Evolutionary conservation across 2,113 vertebrate genomes (phyloP).

Genomic region (Nycticebus coucang): DNA sequence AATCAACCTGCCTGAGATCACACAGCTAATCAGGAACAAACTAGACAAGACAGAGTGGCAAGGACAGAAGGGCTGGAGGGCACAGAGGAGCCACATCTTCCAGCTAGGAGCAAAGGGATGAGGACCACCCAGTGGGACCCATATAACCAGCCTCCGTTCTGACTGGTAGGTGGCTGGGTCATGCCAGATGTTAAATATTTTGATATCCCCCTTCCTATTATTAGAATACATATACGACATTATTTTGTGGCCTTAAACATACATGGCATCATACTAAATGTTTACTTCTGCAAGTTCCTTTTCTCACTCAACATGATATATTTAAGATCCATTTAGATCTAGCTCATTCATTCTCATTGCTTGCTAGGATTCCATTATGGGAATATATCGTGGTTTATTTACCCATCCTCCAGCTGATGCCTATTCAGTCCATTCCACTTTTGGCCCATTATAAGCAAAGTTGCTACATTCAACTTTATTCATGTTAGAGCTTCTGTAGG

Average conservation of each 20-base stretch:
- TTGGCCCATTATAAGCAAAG: neutral
- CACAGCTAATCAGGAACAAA: neutral
- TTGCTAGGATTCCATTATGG: neutral
- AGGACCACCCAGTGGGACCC: neutral
- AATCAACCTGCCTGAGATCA: neutral
- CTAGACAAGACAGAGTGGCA: rapidly evolving
- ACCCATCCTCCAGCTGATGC: rapidly evolving
- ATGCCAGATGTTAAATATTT: neutral
- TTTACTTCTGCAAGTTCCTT: neutral
- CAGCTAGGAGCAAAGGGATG: neutral
- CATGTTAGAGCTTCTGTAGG: neutral
- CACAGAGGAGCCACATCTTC: neutral
- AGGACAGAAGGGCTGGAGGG: neutral
- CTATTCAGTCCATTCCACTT: neutral
- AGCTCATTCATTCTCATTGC: neutral
- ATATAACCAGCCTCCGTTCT: neutral
- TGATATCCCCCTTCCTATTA: neutral
- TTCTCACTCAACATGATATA: neutral
- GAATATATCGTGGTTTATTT: neutral
- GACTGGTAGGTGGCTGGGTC: neutral
- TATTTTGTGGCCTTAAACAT: neutral
- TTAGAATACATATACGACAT: too few relatives aligned
- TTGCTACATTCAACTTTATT: neutral
- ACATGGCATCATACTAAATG: neutral
- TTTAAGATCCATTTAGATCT: neutral